These are phyloP conservation scores for Ptyas mucosa DNA, from an alignment of 2,113 vertebrate genomes.

Conservation along the genomic window DNA sequence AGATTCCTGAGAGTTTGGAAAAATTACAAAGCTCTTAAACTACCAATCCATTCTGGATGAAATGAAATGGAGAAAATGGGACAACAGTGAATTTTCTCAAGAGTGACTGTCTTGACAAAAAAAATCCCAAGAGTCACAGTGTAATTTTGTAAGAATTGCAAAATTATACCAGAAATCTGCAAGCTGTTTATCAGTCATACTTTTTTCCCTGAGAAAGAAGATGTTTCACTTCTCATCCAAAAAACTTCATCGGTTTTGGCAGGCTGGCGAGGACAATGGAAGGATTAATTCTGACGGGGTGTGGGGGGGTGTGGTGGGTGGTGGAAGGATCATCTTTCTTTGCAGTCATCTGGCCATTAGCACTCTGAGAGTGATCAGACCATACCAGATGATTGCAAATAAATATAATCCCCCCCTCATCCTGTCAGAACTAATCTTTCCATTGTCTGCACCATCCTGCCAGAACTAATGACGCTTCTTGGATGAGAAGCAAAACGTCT, in stretches of 20 bases:
- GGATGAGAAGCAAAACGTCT: not conserved
- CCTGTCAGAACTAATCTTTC: not conserved
- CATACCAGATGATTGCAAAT: not conserved
- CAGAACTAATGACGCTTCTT: not conserved
- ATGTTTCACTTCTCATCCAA: not conserved
- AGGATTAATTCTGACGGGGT: not conserved
- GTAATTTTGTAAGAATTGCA: not conserved
- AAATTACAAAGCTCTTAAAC: not conserved
- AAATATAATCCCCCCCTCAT: not conserved
- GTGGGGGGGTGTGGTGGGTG: not conserved
- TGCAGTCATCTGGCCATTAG: not conserved
- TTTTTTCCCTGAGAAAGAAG: not conserved
- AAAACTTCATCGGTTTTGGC: not conserved
- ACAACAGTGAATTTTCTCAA: not conserved
- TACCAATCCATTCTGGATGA: not conserved
- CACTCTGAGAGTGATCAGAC: not conserved
- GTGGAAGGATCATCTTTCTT: not conserved
- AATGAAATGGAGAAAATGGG: not conserved
- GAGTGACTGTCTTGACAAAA: not conserved
- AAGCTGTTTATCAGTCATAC: not conserved
- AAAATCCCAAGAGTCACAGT: not conserved
- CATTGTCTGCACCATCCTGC: not conserved
- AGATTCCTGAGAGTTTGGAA: not conserved
- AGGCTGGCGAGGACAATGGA: not conserved
- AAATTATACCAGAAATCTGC: not conserved